Evolutionary conservation across 2,888 invertebrate species (phyloP).

Genomic region (Hemaris fuciformis): DNA sequence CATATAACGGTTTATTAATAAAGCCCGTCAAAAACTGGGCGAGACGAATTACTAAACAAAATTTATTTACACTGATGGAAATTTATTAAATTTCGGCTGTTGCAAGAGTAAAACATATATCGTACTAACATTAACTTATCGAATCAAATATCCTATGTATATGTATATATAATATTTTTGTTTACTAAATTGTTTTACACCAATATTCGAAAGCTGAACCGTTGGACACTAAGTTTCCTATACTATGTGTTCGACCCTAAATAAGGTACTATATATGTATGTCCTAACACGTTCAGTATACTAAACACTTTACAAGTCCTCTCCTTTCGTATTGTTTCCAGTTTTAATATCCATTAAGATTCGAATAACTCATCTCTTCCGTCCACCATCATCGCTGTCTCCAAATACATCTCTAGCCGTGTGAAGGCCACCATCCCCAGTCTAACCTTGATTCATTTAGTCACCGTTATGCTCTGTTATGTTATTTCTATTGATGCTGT

Average conservation of each 20-base stretch:
- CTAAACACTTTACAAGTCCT: constrained; percentile 54
- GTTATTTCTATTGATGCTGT: too few relatives aligned
- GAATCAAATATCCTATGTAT: constrained; percentile 12
- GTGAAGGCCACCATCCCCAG: not conserved
- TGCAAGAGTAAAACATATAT: constrained; percentile 52
- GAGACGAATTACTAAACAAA: constrained; percentile 54
- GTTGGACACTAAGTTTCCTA: constrained; percentile 65
- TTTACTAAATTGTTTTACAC: constrained; percentile 64
- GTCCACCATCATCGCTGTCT: not conserved
- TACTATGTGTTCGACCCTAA: constrained; percentile 65
- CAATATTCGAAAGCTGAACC: constrained; percentile 81
- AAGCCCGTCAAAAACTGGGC: constrained; percentile 39
- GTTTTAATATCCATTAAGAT: not conserved
- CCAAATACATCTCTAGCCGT: not conserved
- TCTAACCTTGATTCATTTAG: not conserved
- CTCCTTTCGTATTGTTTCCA: constrained; percentile 17
- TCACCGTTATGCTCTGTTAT: too few relatives aligned
- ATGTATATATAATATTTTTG: constrained; percentile 23
- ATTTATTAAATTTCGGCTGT: constrained; percentile 37
- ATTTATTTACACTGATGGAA: constrained; percentile 62
- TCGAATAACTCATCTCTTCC: not conserved
- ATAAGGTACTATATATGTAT: constrained; percentile 62
- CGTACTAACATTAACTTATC: constrained; percentile 44
- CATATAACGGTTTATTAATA: not conserved
- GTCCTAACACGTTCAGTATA: constrained; percentile 61